Conservation (phyloP, 2,113 vertebrate genomes). For the Myotis yumanensis region DNA sequence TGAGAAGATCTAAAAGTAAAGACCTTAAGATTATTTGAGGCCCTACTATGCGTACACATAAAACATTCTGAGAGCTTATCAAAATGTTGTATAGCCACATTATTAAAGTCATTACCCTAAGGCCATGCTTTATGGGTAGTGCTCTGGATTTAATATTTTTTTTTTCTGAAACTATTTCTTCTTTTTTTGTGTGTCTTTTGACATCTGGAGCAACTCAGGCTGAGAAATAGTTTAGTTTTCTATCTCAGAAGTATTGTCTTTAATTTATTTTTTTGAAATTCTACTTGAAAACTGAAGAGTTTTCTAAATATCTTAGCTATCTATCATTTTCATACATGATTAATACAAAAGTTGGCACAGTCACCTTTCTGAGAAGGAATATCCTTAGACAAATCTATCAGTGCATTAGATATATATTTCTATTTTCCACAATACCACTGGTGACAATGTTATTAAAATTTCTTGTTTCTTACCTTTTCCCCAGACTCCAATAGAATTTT, state of each 20-base stretch:
- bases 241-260: neutral
- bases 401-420: neutral
- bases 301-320: neutral
- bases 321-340: neutral
- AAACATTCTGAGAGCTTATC: neutral
- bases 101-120: neutral
- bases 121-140: neutral
- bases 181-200: neutral
- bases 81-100: too few species aligned
- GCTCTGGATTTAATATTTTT: neutral
- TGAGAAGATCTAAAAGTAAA: neutral
- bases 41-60: neutral
- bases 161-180: neutral
- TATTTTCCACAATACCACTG: neutral
- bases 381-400: neutral
- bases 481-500: neutral
- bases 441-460: neutral
- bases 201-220: neutral
- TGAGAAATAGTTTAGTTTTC: constrained; percentile 34
- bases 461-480: neutral
- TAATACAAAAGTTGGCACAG: neutral
- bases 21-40: neutral
- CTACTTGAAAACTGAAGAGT: neutral
- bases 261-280: constrained; percentile 26
- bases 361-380: neutral